Evolutionary conservation across 2,797 vertebrate species (phyloP).

Genomic region (Betta splendens): DNA sequence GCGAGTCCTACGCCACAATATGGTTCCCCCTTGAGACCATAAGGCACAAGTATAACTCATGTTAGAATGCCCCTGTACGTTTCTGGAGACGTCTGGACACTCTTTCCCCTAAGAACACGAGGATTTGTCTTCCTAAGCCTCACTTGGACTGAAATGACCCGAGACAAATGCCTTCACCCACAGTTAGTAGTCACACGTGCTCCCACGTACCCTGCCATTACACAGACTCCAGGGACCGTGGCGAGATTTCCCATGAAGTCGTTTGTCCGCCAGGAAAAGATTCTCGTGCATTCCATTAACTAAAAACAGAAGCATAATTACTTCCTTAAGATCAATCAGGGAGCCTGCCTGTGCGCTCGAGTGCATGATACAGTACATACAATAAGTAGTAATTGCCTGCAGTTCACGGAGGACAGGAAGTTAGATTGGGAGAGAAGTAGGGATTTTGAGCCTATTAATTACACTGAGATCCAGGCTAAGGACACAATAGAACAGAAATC

Average conservation of each 20-base stretch:
- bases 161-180: conserved; percentile 28
- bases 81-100: conserved; percentile 22
- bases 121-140: conserved; percentile 47
- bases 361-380: conserved; percentile 29
- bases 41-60: neutral
- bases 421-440: conserved; percentile 14
- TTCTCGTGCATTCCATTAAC: conserved; percentile 61
- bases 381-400: conserved; percentile 13
- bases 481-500: conserved; percentile 58
- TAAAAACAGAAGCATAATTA: conserved; percentile 57
- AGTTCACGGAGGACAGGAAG: conserved; percentile 47
- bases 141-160: conserved; percentile 9
- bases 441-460: conserved; percentile 52
- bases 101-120: conserved; percentile 25
- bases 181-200: conserved; percentile 21
- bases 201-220: conserved; percentile 53
- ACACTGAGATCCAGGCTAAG: conserved; percentile 42
- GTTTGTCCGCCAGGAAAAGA: conserved; percentile 51
- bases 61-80: conserved; percentile 17
- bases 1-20: conserved; percentile 11
- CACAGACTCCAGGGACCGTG: conserved; percentile 42
- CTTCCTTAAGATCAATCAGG: conserved; percentile 64
- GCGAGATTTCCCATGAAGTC: conserved; percentile 35
- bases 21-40: conserved; percentile 3
- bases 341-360: conserved; percentile 13